Conservation (phyloP, 2,797 vertebrate species). For the Limosa lapponica region DNA sequence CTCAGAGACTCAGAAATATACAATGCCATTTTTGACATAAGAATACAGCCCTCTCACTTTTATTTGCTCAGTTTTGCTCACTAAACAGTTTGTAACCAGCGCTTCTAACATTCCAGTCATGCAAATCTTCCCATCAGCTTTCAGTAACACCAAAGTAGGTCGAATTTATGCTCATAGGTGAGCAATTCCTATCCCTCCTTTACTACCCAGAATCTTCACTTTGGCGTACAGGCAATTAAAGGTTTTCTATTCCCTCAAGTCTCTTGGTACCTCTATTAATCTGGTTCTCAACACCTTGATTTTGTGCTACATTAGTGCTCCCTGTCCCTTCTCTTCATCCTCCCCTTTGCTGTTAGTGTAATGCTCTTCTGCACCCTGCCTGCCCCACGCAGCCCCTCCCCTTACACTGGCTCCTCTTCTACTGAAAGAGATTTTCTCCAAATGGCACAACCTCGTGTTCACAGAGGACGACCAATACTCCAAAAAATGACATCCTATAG, state of each 20-base stretch:
- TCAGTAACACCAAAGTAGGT: constrained; percentile 44
- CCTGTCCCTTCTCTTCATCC: not conserved
- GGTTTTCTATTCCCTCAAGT: constrained; percentile 54
- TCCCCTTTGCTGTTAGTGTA: not conserved
- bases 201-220: not conserved
- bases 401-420: not conserved
- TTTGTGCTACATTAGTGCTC: constrained; percentile 32
- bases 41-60: not conserved
- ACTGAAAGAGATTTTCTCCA: not conserved
- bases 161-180: not conserved
- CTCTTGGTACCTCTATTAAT: constrained; percentile 51
- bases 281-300: constrained; percentile 54
- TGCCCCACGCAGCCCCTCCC: not conserved
- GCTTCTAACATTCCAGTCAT: constrained; percentile 25
- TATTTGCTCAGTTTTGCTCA: not conserved
- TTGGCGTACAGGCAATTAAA: constrained; percentile 44
- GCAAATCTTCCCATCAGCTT: constrained; percentile 23
- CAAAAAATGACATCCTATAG: too few relatives aligned
- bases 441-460: not conserved
- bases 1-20: not conserved
- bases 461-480: not conserved
- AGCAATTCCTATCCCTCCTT: constrained; percentile 26
- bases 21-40: not conserved
- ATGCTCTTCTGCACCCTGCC: not conserved
- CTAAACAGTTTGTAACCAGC: not conserved